Base-by-base conservation (phyloP, 2,113 vertebrate genomes). In the Ceuthmochares aereus region DNA sequence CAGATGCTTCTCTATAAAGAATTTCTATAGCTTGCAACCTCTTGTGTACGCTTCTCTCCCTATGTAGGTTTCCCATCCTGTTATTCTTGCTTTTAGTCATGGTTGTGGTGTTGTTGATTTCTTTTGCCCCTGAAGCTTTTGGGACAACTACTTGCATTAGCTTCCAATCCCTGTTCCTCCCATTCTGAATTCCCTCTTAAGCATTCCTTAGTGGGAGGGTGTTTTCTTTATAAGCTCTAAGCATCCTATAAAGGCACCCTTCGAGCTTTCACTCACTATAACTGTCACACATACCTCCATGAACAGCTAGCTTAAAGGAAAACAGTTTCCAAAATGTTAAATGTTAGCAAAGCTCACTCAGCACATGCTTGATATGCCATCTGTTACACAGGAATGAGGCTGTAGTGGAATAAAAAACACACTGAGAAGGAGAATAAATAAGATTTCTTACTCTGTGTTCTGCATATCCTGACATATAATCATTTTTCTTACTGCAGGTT, bases 231-330 rank as follows among this genome's bases (percentile, higher is more conserved):
- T 25, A 69, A 90, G 45, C 3, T 11, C 42, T 2, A 9, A 89
- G 36, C 40, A 84, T 36, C 30, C 30, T 45, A 54, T 40, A 77
- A 77, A 66, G 2, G 5, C 45, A 83, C 14, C 9, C 43, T 52
- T 73, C 25, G 40, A 91, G 25, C 27, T 78, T 95, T 62, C 56
- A 22, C 5, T 2, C 15, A 9, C 47, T 36, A 43, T 30, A 45
- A 12, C 66, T 64, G 32, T 76, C 3, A 3, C 27, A 58, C 47
- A 4, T 40, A 32, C 15, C 14, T 63, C 62, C 25, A 36, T 59
- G 25, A 91, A 29, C 34, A 73, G 11, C 69, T 86, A 92, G 58
- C 58, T 87, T 83, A 60, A 91, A 91, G 78, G 58, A 76, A 91
- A 58, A 16, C 14, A 26, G 17, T 60, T 79, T 88, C 55, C 32